Conservation (phyloP, 1,140 invertebrate species). For the Scaptomyza montana region DNA sequence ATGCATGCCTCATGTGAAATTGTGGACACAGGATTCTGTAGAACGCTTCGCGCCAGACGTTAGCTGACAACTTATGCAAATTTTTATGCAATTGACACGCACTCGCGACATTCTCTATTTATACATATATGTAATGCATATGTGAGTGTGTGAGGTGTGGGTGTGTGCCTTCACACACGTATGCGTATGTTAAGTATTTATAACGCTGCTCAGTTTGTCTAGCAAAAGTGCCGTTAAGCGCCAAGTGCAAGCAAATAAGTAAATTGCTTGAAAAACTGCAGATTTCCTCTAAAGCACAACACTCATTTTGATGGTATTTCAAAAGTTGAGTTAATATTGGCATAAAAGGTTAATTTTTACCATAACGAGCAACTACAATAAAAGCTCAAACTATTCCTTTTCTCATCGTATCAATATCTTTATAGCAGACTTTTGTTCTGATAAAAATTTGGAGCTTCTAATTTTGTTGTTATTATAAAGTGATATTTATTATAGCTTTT, state of each 20-base stretch:
- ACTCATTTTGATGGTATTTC: constrained; percentile 9
- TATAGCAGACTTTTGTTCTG: no score
- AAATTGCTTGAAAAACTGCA: constrained; percentile 71
- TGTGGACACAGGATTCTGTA: constrained; percentile 25
- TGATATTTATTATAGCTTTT: no score
- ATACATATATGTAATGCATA: neutral
- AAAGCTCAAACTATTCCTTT: no score
- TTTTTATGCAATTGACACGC: constrained; percentile 74
- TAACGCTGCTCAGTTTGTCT: constrained; percentile 56
- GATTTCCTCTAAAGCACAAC: constrained; percentile 48
- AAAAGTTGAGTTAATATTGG: neutral
- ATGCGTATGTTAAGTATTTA: constrained; percentile 57
- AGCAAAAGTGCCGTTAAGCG: constrained; percentile 57
- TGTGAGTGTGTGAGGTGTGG: neutral
- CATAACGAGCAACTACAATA: no score
- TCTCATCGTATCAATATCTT: no score
- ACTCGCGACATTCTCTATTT: constrained; percentile 34
- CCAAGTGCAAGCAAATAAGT: constrained; percentile 66
- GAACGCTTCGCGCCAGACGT: constrained; percentile 42
- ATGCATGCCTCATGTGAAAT: constrained; percentile 27
- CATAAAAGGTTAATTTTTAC: no score
- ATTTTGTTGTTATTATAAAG: no score
- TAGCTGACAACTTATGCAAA: constrained; percentile 79
- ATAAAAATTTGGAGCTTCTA: no score
- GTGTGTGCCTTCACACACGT: neutral